Evolutionary conservation across 2,888 invertebrate genomes (phyloP).

Genomic region (Chironomus tentans): DNA sequence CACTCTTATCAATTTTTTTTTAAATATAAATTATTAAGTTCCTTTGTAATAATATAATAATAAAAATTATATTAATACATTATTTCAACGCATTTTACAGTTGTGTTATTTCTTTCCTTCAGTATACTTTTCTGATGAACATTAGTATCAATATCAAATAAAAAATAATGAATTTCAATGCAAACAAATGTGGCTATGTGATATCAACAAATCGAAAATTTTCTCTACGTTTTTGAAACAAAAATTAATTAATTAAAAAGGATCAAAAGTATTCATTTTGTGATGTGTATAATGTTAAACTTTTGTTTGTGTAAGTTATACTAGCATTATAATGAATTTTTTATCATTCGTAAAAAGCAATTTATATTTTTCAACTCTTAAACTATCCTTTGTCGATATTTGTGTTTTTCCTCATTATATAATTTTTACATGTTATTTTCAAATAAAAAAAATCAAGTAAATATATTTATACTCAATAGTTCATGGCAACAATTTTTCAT

Average conservation of each 20-base stretch:
- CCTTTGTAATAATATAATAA: neutral
- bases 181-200: too few species aligned
- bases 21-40: neutral
- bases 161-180: too few species aligned
- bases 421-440: too few species aligned
- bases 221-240: too few species aligned
- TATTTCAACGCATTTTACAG: neutral
- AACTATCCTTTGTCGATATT: neutral
- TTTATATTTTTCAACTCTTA: neutral
- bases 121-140: too few species aligned
- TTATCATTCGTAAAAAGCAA: neutral
- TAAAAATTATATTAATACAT: neutral
- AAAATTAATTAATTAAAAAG: too few species aligned
- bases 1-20: neutral
- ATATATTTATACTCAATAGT: neutral
- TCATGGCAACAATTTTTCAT: slow-evolving; percentile 3
- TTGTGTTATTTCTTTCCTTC: neutral
- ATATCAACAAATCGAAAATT: too few species aligned
- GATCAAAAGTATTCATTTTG: neutral
- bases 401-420: neutral
- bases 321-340: neutral
- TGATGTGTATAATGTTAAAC: neutral
- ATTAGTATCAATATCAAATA: too few species aligned
- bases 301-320: neutral
- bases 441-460: neutral